Base-by-base conservation (phyloP, 2,888 invertebrate species). In the Andrena dorsata region DNA sequence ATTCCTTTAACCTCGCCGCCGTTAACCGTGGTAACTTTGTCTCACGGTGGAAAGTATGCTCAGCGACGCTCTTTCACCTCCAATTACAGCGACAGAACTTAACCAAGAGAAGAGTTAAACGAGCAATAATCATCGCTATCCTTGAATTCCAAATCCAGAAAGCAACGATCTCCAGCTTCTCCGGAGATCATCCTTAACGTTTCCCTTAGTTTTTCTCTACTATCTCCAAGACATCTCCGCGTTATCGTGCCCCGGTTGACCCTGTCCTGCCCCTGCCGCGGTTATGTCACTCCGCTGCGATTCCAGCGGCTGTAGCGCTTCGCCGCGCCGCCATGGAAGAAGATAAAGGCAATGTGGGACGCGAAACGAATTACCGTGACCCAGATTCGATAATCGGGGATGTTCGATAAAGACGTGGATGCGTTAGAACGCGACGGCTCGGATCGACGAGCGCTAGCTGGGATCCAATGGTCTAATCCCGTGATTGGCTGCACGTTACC, bases 351-450 rank as follows among this genome's bases (percentile, higher is more conserved):
- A 61, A 88, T 80, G 78, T 85, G 78, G 79, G 69, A 74, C 86
- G 53, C 77, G 81, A 74, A 82, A 83, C 68, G 66, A 80, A 84
- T 79, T 72, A 79, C 88, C 84, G 81, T 88, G 88, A 88, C 88
- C 88, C 85, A 88, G 83, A 85, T 88, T 47, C 76, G 75, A 60
- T 80, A 80, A 87, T 87, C 87, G 85, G 78, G 56, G 79, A 80
- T 47, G 71, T 79, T 75, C 85, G 87, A 86, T 86, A 86, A 83
- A 83, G 69, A 75, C 76, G 66, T 28, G 28, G 66, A 66, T 20
- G 49, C 53, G 26, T 56, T 16, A 35, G 68, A 23, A 56, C 53
- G 23, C 23, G 49, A 2, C 49, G 35, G 35, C 5, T n/a, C 32
- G 32, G 20, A 32, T 35, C 61, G 23, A 26, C 32, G n/a, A 7